Conservation (phyloP, 2,888 invertebrate genomes). For the Mesorhabditis sp. region DNA sequence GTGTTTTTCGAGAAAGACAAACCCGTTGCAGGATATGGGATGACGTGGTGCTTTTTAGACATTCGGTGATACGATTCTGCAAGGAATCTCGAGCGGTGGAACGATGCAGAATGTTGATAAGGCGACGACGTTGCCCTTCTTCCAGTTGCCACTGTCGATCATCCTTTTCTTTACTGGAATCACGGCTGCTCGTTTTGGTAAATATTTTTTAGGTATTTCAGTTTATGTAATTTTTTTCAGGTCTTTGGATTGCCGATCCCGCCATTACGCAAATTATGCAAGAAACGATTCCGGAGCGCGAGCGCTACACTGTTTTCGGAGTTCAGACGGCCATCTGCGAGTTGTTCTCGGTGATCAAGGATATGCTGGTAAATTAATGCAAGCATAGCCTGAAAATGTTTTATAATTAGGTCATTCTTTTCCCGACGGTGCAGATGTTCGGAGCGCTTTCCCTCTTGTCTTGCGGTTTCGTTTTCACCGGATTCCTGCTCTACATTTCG, state of each 20-base stretch:
- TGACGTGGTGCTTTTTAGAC: too few relatives aligned
- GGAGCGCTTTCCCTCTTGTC: constrained; percentile 32
- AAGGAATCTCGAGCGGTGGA: too few relatives aligned
- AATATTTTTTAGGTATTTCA: neutral
- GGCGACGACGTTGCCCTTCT: constrained; percentile 9
- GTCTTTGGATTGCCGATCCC: constrained; percentile 50
- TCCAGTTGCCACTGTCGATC: constrained; percentile 25
- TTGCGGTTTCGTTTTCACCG: constrained; percentile 28
- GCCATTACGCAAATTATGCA: constrained; percentile 51
- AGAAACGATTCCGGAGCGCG: constrained; percentile 39
- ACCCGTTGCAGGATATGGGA: too few relatives aligned
- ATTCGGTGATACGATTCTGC: too few relatives aligned
- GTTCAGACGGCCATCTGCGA: constrained; percentile 42
- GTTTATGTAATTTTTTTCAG: constrained; percentile 17
- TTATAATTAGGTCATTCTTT: constrained; percentile 25
- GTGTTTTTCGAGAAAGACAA: too few relatives aligned
- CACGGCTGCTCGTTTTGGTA: constrained; percentile 39
- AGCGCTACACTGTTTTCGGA: constrained; percentile 41
- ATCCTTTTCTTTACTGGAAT: constrained; percentile 51
- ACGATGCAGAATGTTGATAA: neutral
- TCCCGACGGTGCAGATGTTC: constrained; percentile 32
- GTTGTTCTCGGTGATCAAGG: constrained; percentile 41
- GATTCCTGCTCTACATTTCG: constrained; percentile 25
- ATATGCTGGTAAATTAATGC: constrained; percentile 25
- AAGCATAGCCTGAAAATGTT: neutral